A percentile compares a stretch with the other conserved stretches of the same genome.
These are phyloP conservation scores for Polia nebulosa DNA, from an alignment of 2,888 invertebrate genomes.

Conservation along the genomic window DNA sequence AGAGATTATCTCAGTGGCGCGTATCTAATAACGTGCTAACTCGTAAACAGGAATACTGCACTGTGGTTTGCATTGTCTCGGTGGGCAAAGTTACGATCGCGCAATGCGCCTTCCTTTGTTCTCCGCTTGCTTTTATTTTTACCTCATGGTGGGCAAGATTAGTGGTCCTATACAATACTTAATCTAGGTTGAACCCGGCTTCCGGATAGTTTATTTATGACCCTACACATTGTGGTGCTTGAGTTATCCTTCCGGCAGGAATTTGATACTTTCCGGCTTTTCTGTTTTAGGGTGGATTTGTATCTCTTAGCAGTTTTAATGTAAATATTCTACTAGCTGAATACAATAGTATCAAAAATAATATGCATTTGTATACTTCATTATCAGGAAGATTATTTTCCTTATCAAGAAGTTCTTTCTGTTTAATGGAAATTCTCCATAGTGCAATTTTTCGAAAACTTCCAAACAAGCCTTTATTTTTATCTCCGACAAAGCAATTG, in stretches of 20 bases:
- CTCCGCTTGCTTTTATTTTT: conserved; percentile 49
- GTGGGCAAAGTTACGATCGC: conserved; percentile 64
- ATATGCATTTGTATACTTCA: too few relatives aligned
- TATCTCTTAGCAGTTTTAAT: conserved; percentile 8
- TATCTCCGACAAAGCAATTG: conserved; percentile 11
- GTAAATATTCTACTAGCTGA: neutral
- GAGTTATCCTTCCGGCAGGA: conserved; percentile 44
- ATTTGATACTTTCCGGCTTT: conserved; percentile 40
- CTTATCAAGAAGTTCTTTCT: too few relatives aligned
- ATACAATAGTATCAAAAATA: neutral
- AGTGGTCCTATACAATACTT: conserved; percentile 42
- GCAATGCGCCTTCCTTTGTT: conserved; percentile 66
- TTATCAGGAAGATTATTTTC: too few relatives aligned
- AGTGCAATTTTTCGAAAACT: neutral
- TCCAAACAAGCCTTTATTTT: conserved; percentile 9
- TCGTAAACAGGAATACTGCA: conserved; percentile 60
- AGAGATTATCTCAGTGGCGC: conserved; percentile 53
- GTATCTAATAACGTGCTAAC: conserved; percentile 61
- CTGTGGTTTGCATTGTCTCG: conserved; percentile 64
- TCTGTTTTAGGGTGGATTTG: conserved; percentile 6
- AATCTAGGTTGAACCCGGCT: conserved; percentile 44
- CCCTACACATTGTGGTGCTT: conserved; percentile 23
- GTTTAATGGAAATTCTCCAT: neutral
- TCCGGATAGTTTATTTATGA: conserved; percentile 58
- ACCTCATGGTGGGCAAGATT: conserved; percentile 43